Conservation (phyloP, 2,888 invertebrate genomes). For the Maniola hyperantus region DNA sequence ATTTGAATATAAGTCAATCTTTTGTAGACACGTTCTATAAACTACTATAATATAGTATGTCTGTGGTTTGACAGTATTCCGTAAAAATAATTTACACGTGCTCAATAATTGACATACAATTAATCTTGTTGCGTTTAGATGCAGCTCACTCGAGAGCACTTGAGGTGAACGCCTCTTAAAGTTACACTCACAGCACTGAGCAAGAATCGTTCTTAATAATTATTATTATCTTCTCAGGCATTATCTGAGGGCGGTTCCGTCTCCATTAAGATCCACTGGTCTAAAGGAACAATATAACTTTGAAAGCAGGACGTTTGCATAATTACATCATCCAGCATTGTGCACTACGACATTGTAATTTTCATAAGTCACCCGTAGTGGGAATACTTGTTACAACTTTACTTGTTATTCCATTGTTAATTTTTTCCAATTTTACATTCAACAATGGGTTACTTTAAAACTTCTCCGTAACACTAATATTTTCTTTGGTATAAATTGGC, state of each 20-base stretch:
- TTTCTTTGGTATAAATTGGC: background rate
- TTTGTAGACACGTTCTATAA: too few relatives aligned
- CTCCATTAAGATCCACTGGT: constrained; percentile 1
- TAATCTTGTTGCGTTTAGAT: too few relatives aligned
- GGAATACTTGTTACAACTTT: constrained; percentile 12
- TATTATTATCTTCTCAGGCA: background rate
- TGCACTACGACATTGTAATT: constrained; percentile 19
- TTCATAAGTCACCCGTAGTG: constrained; percentile 20
- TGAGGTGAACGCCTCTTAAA: too few relatives aligned
- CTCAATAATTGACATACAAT: too few relatives aligned
- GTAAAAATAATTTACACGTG: too few relatives aligned
- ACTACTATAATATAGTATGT: too few relatives aligned
- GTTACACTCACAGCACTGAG: too few relatives aligned
- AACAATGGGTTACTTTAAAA: background rate
- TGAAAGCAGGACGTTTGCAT: constrained; percentile 18
- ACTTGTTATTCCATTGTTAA: background rate
- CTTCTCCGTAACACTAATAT: background rate
- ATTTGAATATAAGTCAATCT: too few relatives aligned
- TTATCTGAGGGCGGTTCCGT: background rate
- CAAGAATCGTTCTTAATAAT: background rate
- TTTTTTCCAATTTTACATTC: background rate
- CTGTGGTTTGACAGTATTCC: too few relatives aligned
- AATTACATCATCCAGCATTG: constrained; percentile 24
- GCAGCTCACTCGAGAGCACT: too few relatives aligned
- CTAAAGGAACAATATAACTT: constrained; percentile 15